phyloP scores from a whole-genome alignment of 2,888 invertebrate genomes.

The Antheraea yamamai region DNA sequence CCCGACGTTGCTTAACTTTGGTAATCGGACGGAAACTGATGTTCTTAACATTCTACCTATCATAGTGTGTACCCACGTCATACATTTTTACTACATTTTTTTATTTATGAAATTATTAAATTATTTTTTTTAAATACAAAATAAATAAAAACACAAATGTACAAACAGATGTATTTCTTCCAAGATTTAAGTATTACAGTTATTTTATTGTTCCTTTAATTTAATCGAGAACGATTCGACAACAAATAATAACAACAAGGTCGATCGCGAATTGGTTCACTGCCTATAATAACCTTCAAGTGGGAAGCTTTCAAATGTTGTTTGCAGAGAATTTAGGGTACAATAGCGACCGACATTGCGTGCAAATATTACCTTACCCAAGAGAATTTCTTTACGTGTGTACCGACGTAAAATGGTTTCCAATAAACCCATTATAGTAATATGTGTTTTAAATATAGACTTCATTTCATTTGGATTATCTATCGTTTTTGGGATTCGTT shows the following conservation, averaged over 20 bases:
- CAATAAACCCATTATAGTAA: constrained; percentile 7
- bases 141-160: not conserved
- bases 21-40: too few relatives aligned
- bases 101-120: too few relatives aligned
- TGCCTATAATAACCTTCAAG: constrained; percentile 29
- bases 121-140: not conserved
- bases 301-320: constrained; percentile 26
- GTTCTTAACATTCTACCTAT: too few relatives aligned
- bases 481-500: not conserved
- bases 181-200: not conserved
- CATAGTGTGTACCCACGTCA: too few relatives aligned
- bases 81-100: too few relatives aligned
- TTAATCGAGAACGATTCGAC: not conserved
- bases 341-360: constrained; percentile 29
- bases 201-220: not conserved
- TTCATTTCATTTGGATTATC: not conserved
- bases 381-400: constrained; percentile 18
- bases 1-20: too few relatives aligned
- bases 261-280: constrained; percentile 30
- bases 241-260: constrained; percentile 17
- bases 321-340: constrained; percentile 26
- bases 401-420: constrained; percentile 7
- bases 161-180: not conserved
- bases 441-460: not conserved
- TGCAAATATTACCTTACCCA: constrained; percentile 27